Conservation (phyloP, 30 jellyfish, hydroid and myxozoan genomes). For the Chironex yamaguchii region DNA sequence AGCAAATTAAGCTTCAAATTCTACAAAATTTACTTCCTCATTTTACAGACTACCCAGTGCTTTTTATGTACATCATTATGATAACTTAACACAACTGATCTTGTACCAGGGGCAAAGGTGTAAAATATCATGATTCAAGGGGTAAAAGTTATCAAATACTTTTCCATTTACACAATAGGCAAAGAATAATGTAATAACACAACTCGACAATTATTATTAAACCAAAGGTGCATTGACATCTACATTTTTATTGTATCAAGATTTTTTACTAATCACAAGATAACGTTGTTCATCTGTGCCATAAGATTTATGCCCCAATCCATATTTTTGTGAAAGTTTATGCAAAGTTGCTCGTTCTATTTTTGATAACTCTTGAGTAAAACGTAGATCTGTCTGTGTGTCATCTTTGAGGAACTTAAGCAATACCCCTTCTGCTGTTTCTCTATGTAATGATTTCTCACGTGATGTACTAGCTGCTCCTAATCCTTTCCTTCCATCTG, state of each 20-base stretch:
- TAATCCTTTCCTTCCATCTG: slow-evolving; percentile 82
- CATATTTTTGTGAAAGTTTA: slow-evolving; percentile 68
- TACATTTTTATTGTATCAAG: background rate
- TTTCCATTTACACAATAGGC: too few relatives aligned
- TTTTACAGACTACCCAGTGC: too few relatives aligned
- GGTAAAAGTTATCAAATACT: too few relatives aligned
- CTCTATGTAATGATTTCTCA: slow-evolving; percentile 12
- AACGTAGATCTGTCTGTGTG: slow-evolving; percentile 57
- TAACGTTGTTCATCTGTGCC: slow-evolving; percentile 82
- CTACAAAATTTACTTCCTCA: too few relatives aligned
- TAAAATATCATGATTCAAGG: too few relatives aligned
- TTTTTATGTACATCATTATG: too few relatives aligned
- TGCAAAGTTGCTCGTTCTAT: slow-evolving; percentile 91
- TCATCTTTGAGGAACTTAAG: slow-evolving; percentile 59
- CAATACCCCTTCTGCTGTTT: slow-evolving; percentile 70
- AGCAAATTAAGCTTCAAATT: too few relatives aligned
- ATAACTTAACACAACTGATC: too few relatives aligned
- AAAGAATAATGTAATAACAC: too few relatives aligned
- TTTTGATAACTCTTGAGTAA: slow-evolving; percentile 81
- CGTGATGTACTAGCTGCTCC: slow-evolving; percentile 63
- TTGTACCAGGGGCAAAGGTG: too few relatives aligned
- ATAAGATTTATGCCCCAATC: slow-evolving; percentile 80
- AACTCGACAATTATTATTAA: too few relatives aligned
- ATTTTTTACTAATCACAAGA: slow-evolving; percentile 75
- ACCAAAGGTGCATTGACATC: too few relatives aligned